Percentiles rank a stretch among this genome's conserved stretches.
These are phyloP conservation scores for Drepanosiphum platanoidis DNA, from an alignment of 2,888 invertebrate genomes.

Conservation along the genomic window DNA sequence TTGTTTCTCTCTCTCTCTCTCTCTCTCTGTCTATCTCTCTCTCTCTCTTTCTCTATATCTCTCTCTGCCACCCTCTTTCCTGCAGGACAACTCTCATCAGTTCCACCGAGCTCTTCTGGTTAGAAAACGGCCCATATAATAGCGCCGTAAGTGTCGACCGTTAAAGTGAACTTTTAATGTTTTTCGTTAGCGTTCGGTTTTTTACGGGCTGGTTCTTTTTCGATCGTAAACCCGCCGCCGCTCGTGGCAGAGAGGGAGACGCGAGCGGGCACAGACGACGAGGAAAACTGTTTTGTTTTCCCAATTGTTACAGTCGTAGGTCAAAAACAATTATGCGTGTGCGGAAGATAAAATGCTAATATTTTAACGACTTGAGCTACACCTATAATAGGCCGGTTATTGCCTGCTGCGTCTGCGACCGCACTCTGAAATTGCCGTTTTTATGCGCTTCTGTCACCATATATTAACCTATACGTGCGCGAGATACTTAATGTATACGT, in stretches of 20 bases:
- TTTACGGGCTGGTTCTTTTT: slow-evolving; percentile 22
- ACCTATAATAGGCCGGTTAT: slow-evolving; percentile 53
- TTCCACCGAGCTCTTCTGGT: neutral
- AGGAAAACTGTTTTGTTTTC: slow-evolving; percentile 49
- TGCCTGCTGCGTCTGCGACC: slow-evolving; percentile 38
- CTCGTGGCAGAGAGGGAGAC: too few relatives aligned
- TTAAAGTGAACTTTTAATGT: slow-evolving; percentile 47
- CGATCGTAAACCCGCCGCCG: slow-evolving; percentile 34
- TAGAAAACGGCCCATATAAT: slow-evolving; percentile 23
- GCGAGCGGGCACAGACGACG: neutral
- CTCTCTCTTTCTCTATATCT: neutral
- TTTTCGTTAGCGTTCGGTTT: slow-evolving; percentile 34
- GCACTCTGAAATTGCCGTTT: slow-evolving; percentile 53
- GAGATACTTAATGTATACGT: slow-evolving; percentile 23
- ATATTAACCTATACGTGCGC: slow-evolving; percentile 53
- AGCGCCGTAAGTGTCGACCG: slow-evolving; percentile 19
- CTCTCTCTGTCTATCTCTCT: neutral
- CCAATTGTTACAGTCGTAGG: slow-evolving; percentile 45
- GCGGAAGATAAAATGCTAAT: slow-evolving; percentile 59
- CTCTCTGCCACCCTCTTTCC: neutral
- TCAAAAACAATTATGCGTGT: slow-evolving; percentile 57
- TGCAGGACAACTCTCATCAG: neutral
- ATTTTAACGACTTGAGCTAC: slow-evolving; percentile 51
- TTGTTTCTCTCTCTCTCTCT: neutral
- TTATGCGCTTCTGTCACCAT: slow-evolving; percentile 52